Evolutionary conservation across 2,797 vertebrate species (phyloP).

Genomic region (Arnoldichthys spilopterus): DNA sequence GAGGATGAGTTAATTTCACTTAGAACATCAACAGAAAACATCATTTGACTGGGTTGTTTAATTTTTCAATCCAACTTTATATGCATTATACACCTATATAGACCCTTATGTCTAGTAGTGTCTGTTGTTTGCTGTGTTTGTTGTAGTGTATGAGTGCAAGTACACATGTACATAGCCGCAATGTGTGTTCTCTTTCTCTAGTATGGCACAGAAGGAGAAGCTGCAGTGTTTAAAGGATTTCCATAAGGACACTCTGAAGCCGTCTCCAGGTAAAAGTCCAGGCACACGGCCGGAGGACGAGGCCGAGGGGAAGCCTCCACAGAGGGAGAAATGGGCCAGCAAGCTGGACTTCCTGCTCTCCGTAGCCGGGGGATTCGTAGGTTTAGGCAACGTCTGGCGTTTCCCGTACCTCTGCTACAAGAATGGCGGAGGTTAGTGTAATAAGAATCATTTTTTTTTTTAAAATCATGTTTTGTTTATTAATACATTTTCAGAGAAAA

Average conservation of each 20-base stretch:
- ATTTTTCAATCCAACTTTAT: no score
- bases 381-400: constrained; percentile 97
- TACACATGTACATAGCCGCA: not conserved
- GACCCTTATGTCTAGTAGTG: no score
- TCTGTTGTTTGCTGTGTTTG: no score
- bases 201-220: constrained; percentile 97
- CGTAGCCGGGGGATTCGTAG: constrained; percentile 96
- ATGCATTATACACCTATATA: no score
- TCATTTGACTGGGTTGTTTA: no score
- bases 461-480: not conserved
- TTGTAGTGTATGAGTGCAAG: no score
- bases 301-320: constrained; percentile 92
- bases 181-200: constrained; percentile 47
- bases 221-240: constrained; percentile 97
- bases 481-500: no score
- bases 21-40: no score
- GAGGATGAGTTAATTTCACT: no score
- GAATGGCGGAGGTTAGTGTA: constrained; percentile 94
- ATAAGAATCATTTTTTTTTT: not conserved
- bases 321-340: constrained; percentile 98
- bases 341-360: constrained; percentile 99
- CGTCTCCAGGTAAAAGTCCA: constrained; percentile 96
- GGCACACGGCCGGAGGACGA: constrained; percentile 95
- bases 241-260: constrained; percentile 98
- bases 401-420: constrained; percentile 99